These are phyloP conservation scores for Aleiodes leptofemur DNA, from an alignment of 2,888 invertebrate species.

Conservation along the genomic window DNA sequence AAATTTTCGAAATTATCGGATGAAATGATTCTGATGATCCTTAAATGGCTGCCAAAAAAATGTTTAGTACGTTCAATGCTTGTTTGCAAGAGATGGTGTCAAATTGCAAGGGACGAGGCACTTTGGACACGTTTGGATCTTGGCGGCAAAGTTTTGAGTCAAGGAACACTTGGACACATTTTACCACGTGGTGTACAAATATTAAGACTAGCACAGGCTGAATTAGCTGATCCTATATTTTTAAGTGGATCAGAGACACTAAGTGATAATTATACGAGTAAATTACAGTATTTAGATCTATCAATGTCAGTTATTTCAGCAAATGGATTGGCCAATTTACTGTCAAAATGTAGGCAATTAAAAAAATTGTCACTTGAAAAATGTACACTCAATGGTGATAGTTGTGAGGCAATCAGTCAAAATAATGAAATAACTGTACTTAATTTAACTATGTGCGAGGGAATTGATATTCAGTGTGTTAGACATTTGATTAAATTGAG, in stretches of 20 bases:
- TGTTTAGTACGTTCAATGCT: slow-evolving; percentile 81
- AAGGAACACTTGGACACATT: slow-evolving; percentile 84
- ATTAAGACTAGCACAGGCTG: slow-evolving; percentile 86
- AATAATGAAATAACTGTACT: slow-evolving; percentile 85
- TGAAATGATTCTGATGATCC: slow-evolving; percentile 89
- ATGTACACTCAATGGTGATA: slow-evolving; percentile 80
- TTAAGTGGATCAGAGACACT: slow-evolving; percentile 67
- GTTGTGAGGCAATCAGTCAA: slow-evolving; percentile 82
- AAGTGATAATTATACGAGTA: slow-evolving; percentile 74
- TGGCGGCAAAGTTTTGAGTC: slow-evolving; percentile 81
- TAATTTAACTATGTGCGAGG: slow-evolving; percentile 89
- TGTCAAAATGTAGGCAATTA: slow-evolving; percentile 83
- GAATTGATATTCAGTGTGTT: slow-evolving; percentile 82
- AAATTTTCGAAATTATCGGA: slow-evolving; percentile 87
- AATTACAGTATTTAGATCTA: slow-evolving; percentile 90
- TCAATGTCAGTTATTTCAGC: slow-evolving; percentile 85
- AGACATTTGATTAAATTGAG: slow-evolving; percentile 77
- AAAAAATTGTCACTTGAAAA: slow-evolving; percentile 92
- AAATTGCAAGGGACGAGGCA: slow-evolving; percentile 88
- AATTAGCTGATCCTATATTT: slow-evolving; percentile 81
- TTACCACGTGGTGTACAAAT: slow-evolving; percentile 87
- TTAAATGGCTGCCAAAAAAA: slow-evolving; percentile 89
- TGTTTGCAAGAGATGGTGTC: slow-evolving; percentile 83
- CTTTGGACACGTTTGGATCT: slow-evolving; percentile 91
- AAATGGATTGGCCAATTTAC: slow-evolving; percentile 78